Percentiles rank a stretch among this genome's conserved stretches.
These are phyloP conservation scores for Megathymus violae DNA, from an alignment of 1,140 invertebrate genomes.

Conservation along the genomic window DNA sequence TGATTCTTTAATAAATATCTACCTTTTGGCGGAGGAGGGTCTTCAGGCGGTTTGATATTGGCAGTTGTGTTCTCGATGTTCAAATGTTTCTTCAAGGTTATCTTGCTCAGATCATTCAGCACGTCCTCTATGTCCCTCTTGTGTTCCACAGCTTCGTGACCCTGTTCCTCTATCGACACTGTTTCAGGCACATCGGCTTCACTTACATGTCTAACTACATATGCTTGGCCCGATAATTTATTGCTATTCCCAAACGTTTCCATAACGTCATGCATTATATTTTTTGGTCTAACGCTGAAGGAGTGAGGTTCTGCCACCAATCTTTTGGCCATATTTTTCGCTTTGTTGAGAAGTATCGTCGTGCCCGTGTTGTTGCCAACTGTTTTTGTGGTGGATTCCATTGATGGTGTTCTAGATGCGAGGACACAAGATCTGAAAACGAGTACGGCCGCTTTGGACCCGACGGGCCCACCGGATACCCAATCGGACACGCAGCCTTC, in stretches of 20 bases:
- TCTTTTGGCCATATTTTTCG: conserved; percentile 75
- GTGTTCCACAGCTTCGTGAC: conserved; percentile 61
- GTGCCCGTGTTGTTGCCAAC: conserved; percentile 74
- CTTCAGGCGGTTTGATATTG: conserved; percentile 73
- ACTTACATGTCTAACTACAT: conserved; percentile 71
- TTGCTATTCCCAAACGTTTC: conserved; percentile 73
- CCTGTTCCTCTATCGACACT: conserved; percentile 60
- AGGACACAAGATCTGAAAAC: conserved; percentile 85
- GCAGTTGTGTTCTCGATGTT: conserved; percentile 78
- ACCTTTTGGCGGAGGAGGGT: conserved; percentile 67
- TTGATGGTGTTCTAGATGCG: conserved; percentile 74
- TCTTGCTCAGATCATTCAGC: conserved; percentile 77
- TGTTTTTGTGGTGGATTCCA: conserved; percentile 72
- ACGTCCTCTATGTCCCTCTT: conserved; percentile 81
- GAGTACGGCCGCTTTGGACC: conserved; percentile 82
- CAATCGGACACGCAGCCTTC: conserved; percentile 86
- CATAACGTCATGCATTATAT: conserved; percentile 80
- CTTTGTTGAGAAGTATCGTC: conserved; percentile 73
- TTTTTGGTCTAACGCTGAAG: conserved; percentile 68
- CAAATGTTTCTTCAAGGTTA: conserved; percentile 76
- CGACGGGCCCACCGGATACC: conserved; percentile 83
- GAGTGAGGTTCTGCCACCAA: conserved; percentile 72
- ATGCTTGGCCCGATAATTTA: conserved; percentile 65
- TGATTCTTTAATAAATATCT: neutral
- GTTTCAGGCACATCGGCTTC: conserved; percentile 59